Percentiles rank a stretch among this genome's conserved stretches.
Conservation (phyloP, 2,797 vertebrate species). For the Syndactyla subalaris region DNA sequence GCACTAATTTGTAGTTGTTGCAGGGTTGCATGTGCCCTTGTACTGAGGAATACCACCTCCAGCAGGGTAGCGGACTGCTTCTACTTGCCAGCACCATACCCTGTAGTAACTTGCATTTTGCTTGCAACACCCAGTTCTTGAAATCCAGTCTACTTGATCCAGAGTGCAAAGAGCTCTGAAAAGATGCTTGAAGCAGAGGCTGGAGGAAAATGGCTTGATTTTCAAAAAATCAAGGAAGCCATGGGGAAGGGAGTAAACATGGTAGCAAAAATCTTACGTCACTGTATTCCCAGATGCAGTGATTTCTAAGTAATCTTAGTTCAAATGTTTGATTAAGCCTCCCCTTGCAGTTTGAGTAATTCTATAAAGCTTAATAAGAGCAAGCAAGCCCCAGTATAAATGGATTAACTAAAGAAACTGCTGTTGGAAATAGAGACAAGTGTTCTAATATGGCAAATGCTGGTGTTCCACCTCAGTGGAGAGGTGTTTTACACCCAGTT, state of each 20-base stretch:
- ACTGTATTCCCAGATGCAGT: not conserved
- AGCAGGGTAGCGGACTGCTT: not conserved
- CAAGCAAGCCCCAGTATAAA: not conserved
- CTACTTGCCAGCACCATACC: fast-evolving
- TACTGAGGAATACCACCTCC: fast-evolving
- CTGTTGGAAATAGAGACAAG: not conserved
- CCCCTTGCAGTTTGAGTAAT: not conserved
- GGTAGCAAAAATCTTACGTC: not conserved
- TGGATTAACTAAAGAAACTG: not conserved
- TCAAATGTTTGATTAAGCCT: not conserved
- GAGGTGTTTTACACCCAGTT: not conserved
- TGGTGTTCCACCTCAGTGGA: not conserved
- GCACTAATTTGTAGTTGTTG: not conserved
- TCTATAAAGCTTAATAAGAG: not conserved
- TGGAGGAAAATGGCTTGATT: not conserved
- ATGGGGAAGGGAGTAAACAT: fast-evolving
- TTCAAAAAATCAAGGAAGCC: not conserved
- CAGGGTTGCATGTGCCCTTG: not conserved
- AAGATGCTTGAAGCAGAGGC: not conserved
- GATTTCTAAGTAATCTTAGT: not conserved
- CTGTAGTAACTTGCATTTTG: not conserved
- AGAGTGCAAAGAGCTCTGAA: not conserved
- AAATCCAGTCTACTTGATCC: not conserved
- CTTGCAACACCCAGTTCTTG: not conserved
- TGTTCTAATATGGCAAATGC: not conserved